Percentiles rank a stretch among this genome's conserved stretches.
These are phyloP conservation scores for Drosophila lacertosa DNA, from an alignment of 1,140 invertebrate species.

Conservation along the genomic window DNA sequence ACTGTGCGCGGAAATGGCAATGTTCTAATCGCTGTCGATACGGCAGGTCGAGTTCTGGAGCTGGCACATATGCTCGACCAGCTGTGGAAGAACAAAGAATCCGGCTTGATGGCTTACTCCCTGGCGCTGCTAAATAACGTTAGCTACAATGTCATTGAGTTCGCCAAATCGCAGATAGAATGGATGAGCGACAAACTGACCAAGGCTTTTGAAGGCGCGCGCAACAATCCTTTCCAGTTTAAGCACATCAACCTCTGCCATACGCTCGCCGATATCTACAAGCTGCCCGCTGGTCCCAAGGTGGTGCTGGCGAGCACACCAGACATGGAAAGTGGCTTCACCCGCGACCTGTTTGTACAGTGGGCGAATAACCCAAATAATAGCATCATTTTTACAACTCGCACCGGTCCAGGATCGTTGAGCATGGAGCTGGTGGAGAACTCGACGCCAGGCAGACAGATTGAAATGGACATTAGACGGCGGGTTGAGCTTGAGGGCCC, in stretches of 20 bases:
- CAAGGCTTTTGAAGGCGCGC: slow-evolving; percentile 96
- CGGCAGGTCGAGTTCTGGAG: slow-evolving; percentile 97
- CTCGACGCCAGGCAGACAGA: slow-evolving; percentile 88
- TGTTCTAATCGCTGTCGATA: slow-evolving; percentile 97
- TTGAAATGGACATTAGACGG: slow-evolving; percentile 91
- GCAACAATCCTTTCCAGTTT: slow-evolving; percentile 98
- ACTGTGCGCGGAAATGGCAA: slow-evolving; percentile 97
- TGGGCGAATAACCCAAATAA: slow-evolving; percentile 97
- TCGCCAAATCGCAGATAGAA: slow-evolving; percentile 99
- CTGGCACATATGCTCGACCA: slow-evolving; percentile 98
- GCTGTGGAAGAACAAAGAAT: slow-evolving; percentile 98
- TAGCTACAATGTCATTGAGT: slow-evolving; percentile 99
- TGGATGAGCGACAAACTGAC: slow-evolving; percentile 99
- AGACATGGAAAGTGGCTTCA: slow-evolving; percentile 98
- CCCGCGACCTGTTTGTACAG: slow-evolving; percentile 96
- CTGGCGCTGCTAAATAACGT: slow-evolving; percentile 98
- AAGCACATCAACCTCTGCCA: slow-evolving; percentile 97
- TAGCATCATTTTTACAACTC: slow-evolving; percentile 96
- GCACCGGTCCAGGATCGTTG: slow-evolving; percentile 90
- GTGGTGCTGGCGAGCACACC: slow-evolving; percentile 97
- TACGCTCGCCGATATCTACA: slow-evolving; percentile 93
- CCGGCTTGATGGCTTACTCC: slow-evolving; percentile 97
- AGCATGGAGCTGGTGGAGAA: slow-evolving; percentile 95
- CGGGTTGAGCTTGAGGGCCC: slow-evolving; percentile 93
- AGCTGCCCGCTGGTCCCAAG: slow-evolving; percentile 97